These are phyloP conservation scores for Liasis olivaceus DNA, from an alignment of 2,797 vertebrate species.

Conservation along the genomic window DNA sequence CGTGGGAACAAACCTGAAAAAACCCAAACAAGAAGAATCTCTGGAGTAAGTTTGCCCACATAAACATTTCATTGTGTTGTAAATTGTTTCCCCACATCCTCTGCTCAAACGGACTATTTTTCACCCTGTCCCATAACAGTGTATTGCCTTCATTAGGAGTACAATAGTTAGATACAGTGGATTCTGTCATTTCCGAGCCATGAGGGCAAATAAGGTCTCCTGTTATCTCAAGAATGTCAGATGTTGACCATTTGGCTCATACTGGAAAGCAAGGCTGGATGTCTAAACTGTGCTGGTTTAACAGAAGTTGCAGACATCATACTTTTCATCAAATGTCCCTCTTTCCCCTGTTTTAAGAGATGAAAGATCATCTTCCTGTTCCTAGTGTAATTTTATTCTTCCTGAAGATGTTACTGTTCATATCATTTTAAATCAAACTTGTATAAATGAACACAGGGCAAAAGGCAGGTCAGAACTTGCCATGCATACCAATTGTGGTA, in stretches of 20 bases:
- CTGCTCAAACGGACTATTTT: not conserved
- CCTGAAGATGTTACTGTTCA: not conserved
- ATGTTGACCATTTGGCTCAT: not conserved
- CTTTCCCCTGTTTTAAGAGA: conserved; percentile 14
- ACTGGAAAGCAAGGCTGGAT: not conserved
- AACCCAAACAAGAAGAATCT: conserved; percentile 9
- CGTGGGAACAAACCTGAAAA: not conserved
- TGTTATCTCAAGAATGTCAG: conserved; percentile 16
- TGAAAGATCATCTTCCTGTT: conserved; percentile 14
- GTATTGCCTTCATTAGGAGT: not conserved
- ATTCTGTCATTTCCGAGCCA: conserved; percentile 10
- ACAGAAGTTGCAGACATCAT: not conserved
- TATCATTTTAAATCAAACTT: not conserved
- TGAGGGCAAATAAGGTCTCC: conserved; percentile 9
- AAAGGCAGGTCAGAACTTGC: not conserved
- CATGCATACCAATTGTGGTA: not conserved
- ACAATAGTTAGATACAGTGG: not conserved
- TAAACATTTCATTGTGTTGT: not conserved
- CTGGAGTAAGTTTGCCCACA: conserved; percentile 24
- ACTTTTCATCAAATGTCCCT: not conserved
- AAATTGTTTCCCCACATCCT: not conserved
- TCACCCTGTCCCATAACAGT: not conserved
- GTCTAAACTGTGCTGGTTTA: not conserved
- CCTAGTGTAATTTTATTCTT: not conserved
- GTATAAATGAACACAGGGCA: not conserved